phyloP scores from a whole-genome alignment of 2,888 invertebrate species.

The Octodonta nipae region DNA sequence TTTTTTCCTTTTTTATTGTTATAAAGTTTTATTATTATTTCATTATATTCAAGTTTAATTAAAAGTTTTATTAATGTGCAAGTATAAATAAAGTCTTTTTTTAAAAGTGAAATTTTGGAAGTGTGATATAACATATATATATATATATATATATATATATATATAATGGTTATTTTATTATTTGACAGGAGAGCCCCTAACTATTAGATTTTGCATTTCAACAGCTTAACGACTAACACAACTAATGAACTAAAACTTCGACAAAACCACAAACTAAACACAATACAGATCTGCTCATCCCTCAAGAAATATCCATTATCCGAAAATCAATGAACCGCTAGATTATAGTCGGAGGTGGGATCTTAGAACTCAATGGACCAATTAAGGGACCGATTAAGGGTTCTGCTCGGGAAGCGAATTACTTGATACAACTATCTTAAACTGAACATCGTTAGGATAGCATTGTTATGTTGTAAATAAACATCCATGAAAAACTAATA shows the following conservation, averaged over 20 bases:
- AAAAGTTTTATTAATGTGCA: no score
- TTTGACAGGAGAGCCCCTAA: no score
- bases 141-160: no score
- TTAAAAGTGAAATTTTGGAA: no score
- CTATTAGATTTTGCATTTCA: no score
- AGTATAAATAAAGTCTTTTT: no score
- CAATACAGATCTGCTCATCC: constrained; percentile 34
- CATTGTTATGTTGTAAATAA: constrained; percentile 30
- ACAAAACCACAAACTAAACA: constrained; percentile 34
- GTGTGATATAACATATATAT: no score
- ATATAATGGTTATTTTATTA: no score
- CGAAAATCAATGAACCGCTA: constrained; percentile 34
- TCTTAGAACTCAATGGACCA: constrained; percentile 33
- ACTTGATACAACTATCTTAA: constrained; percentile 30
- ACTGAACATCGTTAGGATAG: constrained; percentile 30
- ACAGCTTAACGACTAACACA: constrained; percentile 22
- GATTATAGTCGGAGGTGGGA: constrained; percentile 31
- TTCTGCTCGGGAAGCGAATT: constrained; percentile 22
- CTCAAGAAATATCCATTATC: constrained; percentile 34
- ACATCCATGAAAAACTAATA: no score
- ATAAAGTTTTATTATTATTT: no score
- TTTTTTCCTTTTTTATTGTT: no score
- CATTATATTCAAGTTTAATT: no score
- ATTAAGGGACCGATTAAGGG: constrained; percentile 23
- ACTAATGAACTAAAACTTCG: constrained; percentile 31